Evolutionary conservation across 2,797 vertebrate species (phyloP), one percentile per base, ranked within the genome.

Genomic region (Clarias platycephalus): DNA sequence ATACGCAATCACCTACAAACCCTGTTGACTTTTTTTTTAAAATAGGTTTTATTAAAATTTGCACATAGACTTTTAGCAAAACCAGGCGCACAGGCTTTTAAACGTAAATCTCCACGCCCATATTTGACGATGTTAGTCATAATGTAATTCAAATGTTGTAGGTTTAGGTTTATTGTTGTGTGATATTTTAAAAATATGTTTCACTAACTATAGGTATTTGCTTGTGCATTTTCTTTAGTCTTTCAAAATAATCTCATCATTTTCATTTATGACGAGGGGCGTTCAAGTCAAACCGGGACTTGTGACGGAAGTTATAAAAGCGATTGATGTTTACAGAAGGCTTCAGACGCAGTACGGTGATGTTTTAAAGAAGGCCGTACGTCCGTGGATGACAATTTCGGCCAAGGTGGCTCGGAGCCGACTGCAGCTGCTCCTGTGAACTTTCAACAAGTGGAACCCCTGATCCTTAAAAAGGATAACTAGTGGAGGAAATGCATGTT

Each of bases 321-420:
- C 44, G 12, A 49, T 24, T 60, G 86, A 81, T 31, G 84, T 88
- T 86, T 80, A 53, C 49, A 53, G 12, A 53, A 13, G 44, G 44
- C 44, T 49, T 12, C 10, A 49, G 9, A 2, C 49, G 49, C 49
- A 53, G 12, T 13, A 53, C 12, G 49, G 49, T 53, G 44, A 49
- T 49, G 44, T 49, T 49, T 49, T 49, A 49, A 49, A 49, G 44
- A 12, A 49, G 44, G 9, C 44, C 44, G 8, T 44, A 8, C 40
- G 40, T 8, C 40, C 40, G 44, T 49, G 49, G 12, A 53, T 3
- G 49, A 13, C 49, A 13, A 49, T 49, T 12, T 12, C 44, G 44
- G 2, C 12, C 44, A 0, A 49, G 44, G 44, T 49, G 44, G 44
- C 40, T 44, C 8, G 40, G 40, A 44, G 44, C 9, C 44, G 9